phyloP scores from a whole-genome alignment of 2,113 vertebrate genomes.

The Anguilla japonica region DNA sequence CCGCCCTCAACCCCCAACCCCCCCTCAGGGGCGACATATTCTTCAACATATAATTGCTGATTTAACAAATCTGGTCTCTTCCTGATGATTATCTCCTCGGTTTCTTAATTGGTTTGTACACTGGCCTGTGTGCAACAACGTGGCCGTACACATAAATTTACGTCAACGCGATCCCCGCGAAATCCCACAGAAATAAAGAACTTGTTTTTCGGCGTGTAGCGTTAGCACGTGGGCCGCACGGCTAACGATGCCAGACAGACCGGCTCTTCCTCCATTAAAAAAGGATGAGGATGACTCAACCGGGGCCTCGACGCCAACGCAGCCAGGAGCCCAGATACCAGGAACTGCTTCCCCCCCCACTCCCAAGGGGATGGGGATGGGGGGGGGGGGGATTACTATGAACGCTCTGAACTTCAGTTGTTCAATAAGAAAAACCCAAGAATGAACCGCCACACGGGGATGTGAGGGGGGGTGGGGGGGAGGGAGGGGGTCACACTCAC shows the following conservation, averaged over 20 bases:
- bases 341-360: neutral
- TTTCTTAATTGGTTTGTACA: neutral
- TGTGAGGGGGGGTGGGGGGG: neutral
- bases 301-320: neutral
- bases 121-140: neutral
- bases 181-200: neutral
- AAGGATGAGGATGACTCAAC: neutral
- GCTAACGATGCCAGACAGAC: neutral
- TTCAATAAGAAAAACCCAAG: slow-evolving; percentile 18
- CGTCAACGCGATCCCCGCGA: neutral
- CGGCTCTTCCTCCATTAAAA: neutral
- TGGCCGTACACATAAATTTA: neutral
- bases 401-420: neutral
- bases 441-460: neutral
- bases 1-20: neutral
- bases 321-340: neutral
- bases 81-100: slow-evolving; percentile 17
- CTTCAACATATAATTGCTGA: slow-evolving; percentile 41
- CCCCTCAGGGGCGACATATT: slow-evolving; percentile 19
- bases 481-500: slow-evolving; percentile 78
- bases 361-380: neutral
- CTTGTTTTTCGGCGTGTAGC: neutral
- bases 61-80: slow-evolving; percentile 25
- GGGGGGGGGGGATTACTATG: too few relatives aligned
- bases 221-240: neutral